Evolutionary conservation across 2,797 vertebrate species (phyloP).

Genomic region (Acanthopagrus latus): DNA sequence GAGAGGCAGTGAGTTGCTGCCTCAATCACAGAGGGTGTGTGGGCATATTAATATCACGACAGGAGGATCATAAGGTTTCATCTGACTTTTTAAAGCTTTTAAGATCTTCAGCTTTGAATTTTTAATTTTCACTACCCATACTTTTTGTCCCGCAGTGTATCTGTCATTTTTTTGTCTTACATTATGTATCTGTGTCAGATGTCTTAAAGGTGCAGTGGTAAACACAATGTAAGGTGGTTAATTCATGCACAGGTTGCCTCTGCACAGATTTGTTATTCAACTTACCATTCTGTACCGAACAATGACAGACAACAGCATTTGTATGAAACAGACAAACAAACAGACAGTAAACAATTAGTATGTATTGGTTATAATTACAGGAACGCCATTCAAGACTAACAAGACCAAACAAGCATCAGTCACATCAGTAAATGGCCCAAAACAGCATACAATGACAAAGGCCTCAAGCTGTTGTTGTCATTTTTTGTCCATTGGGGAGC

Average conservation of each 20-base stretch:
- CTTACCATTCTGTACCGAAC: slow-evolving; percentile 7
- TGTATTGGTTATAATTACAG: not conserved
- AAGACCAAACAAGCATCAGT: not conserved
- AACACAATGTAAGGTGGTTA: slow-evolving; percentile 15
- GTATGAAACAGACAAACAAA: not conserved
- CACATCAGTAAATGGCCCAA: not conserved
- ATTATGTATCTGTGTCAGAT: not conserved
- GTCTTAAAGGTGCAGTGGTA: not conserved
- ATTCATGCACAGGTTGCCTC: slow-evolving; percentile 23
- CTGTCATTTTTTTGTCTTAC: not conserved
- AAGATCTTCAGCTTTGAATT: slow-evolving; percentile 2
- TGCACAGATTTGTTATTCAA: slow-evolving; percentile 19
- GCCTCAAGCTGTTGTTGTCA: not conserved
- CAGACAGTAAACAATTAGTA: not conserved
- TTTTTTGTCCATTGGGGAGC: not conserved
- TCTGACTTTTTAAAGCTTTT: slow-evolving; percentile 20
- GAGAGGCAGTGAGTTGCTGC: slow-evolving; percentile 50
- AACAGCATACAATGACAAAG: not conserved
- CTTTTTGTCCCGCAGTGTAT: not conserved
- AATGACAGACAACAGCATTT: not conserved
- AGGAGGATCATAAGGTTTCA: slow-evolving; percentile 20
- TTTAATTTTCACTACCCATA: slow-evolving; percentile 4
- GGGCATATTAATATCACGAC: slow-evolving; percentile 2
- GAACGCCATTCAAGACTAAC: not conserved
- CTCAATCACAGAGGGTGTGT: slow-evolving; percentile 37